Evolutionary conservation across 2,888 invertebrate species (phyloP).

Genomic region (Automeris io): DNA sequence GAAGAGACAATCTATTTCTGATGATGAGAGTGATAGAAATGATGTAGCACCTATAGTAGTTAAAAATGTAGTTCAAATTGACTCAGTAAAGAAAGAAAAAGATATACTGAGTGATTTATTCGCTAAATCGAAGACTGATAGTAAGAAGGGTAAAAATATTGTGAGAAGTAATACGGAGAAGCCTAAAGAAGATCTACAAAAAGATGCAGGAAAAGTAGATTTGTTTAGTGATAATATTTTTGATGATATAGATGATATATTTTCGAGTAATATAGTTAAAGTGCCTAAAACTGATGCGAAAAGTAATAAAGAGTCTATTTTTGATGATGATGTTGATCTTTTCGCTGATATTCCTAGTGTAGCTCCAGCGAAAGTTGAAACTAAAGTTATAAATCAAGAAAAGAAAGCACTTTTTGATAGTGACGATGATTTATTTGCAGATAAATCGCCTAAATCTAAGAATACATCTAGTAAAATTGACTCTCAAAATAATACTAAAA

Average conservation of each 20-base stretch:
- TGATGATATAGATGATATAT: constrained; percentile 67
- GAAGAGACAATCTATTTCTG: constrained; percentile 42
- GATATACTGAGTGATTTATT: constrained; percentile 58
- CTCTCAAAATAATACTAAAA: constrained; percentile 3
- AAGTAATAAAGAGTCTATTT: constrained; percentile 39
- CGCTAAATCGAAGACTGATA: constrained; percentile 34
- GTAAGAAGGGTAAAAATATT: constrained; percentile 14
- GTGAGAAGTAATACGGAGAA: constrained; percentile 17
- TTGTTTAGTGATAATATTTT: constrained; percentile 59
- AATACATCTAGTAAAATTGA: constrained; percentile 8
- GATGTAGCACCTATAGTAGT: constrained; percentile 12
- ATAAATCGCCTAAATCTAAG: constrained; percentile 14
- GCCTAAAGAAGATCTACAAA: constrained; percentile 10
- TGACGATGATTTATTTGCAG: constrained; percentile 42
- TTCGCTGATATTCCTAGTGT: constrained; percentile 43
- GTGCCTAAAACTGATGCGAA: constrained; percentile 25
- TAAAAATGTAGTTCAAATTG: constrained; percentile 11
- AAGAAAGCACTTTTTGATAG: constrained; percentile 37
- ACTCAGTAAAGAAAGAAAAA: constrained; percentile 27
- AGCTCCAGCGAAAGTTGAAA: constrained; percentile 17
- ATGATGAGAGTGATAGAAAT: constrained; percentile 34
- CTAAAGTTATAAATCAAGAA: constrained; percentile 14
- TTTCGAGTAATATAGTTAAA: constrained; percentile 42
- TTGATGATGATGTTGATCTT: constrained; percentile 54
- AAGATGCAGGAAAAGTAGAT: constrained; percentile 30